Base-by-base conservation (phyloP, 1,140 invertebrate species). In the Prorops nasuta region DNA sequence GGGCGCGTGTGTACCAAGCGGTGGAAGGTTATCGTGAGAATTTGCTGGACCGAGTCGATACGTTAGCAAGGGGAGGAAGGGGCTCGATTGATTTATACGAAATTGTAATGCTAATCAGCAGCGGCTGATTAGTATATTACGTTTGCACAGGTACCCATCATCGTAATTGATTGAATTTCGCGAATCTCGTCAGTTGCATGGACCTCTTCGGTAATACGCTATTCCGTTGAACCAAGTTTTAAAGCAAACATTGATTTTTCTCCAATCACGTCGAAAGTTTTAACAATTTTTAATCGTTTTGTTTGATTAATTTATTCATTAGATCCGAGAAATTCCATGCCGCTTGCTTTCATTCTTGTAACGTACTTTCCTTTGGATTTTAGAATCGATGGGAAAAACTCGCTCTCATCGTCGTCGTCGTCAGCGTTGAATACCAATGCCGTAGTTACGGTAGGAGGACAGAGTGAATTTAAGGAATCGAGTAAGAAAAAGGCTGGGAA, bases 101-200 rank as follows among this genome's bases (percentile, higher is more conserved):
- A 64, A 76, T 74, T 74, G 69, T 72, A 77, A 77, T 77, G 71
- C 71, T 73, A 74, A 76, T 77, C 71, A 71, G 70, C 67, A 66
- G 64, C 66, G 69, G 69, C 61, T 66, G 62, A 70, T 69, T 72
- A 71, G 64, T 54, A 59, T 54, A 59, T 54, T 57, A 72, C 72
- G 69, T 77, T 77, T 77, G 69, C 64, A 49, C 55, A 62, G 57
- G 48, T 64, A 68, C 60, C 74, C 74, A 76, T 77, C 72, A 74
- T 60, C 67, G 61, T 74, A 69, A 77, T 77, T 73, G 69, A 72
- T 58, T 67, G 53, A 54, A 62, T 61, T 59, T 50, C 54, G 47
- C 51, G 36, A 58, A 67, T 66, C 54, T 66, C 58, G 67, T 64
- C 41, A 49, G 51, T 63, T 44, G 16, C 18, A 58, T 56, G 48